Base-by-base conservation (phyloP, 2,113 vertebrate genomes). In the Spermophilus dauricus region DNA sequence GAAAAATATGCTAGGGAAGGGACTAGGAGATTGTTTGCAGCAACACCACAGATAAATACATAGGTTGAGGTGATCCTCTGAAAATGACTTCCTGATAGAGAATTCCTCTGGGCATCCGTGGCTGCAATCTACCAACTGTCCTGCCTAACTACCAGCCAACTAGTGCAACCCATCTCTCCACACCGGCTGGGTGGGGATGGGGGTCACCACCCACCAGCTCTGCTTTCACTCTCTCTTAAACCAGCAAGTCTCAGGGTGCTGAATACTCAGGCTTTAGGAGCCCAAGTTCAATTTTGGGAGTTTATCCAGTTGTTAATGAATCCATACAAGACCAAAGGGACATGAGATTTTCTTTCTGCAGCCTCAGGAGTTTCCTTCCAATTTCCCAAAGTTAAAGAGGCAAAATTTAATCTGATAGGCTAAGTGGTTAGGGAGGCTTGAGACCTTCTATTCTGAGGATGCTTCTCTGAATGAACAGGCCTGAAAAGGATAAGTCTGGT, bases 61-160 rank as follows among this genome's bases (percentile, higher is more conserved):
- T n/a, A 97, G 95, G 61, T 90, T n/a, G 37, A 81, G 70, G 65
- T 94, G 86, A 90, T 51, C 94, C 92, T 61, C 58, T 65, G 63
- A 53, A 81, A 24, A 32, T 9, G 39, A 80, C 86, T 94, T 96
- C 78, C 91, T 67, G 91, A 67, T 51, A 37, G 1, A 86, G 77
- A 95, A n/a, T 5, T 61, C 58, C 5, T 51, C 58, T 51, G 86
- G 97, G 86, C 78, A 92, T 39, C 91, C 37, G 88, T 17, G 95
- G 34, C 69, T 96, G 86, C 94, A 96, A 97, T 39, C 93, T 26
- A 91, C 89, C 58, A 76, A 80, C 20, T 39, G 75, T 76, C 65
- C 89, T 34, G 81, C 20, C 58, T 53, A 87, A n/a, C 34, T 63
- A 81, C 86, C 32, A 1, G 69, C 76, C 91, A 61, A 91, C 39